phyloP scores from a whole-genome alignment of 2,888 invertebrate genomes.

The Miltochrista miniata region DNA sequence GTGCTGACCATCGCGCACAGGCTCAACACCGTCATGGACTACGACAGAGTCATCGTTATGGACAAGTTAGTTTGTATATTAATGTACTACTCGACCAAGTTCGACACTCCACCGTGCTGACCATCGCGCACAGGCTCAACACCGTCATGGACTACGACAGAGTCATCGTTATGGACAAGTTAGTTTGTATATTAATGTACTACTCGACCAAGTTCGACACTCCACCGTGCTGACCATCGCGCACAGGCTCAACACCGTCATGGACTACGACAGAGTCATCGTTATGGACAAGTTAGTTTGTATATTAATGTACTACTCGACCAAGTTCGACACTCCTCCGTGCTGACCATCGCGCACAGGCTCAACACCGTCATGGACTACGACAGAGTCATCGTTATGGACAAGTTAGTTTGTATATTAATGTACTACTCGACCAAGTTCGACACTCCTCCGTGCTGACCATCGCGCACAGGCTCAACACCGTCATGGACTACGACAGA shows the following conservation, averaged over 20 bases:
- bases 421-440: neutral
- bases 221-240: slow-evolving; percentile 93
- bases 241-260: slow-evolving; percentile 92
- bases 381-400: slow-evolving; percentile 91
- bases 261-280: slow-evolving; percentile 91
- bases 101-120: slow-evolving; percentile 90
- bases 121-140: slow-evolving; percentile 92
- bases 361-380: slow-evolving; percentile 94
- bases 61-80: slow-evolving; percentile 79
- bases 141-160: slow-evolving; percentile 94
- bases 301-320: neutral
- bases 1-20: slow-evolving; percentile 93
- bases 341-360: slow-evolving; percentile 92
- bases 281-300: slow-evolving; percentile 88
- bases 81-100: slow-evolving; percentile 67
- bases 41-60: slow-evolving; percentile 91
- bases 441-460: slow-evolving; percentile 91
- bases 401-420: slow-evolving; percentile 72
- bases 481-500: slow-evolving; percentile 92
- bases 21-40: slow-evolving; percentile 93
- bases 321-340: slow-evolving; percentile 88
- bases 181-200: slow-evolving; percentile 14
- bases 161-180: slow-evolving; percentile 92
- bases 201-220: slow-evolving; percentile 39
- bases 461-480: slow-evolving; percentile 92